phyloP scores from a whole-genome alignment of 2,888 invertebrate species.

The Dioctria rufipes region DNA sequence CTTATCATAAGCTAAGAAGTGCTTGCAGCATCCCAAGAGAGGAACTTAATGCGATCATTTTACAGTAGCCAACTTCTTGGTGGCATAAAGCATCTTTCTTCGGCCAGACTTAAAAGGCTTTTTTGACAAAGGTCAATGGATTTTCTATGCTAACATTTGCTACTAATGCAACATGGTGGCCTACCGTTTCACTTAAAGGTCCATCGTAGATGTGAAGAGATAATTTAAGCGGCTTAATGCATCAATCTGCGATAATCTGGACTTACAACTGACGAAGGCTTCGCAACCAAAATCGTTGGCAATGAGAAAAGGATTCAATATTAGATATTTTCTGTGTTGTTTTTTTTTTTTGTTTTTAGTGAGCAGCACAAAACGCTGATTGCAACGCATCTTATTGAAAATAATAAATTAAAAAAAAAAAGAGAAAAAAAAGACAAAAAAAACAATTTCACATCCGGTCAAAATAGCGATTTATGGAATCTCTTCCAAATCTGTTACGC shows the following conservation, averaged over 20 bases:
- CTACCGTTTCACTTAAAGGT: background rate
- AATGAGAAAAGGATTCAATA: too few species aligned
- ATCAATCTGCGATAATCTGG: background rate
- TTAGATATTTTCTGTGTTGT: too few species aligned
- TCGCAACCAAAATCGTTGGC: background rate
- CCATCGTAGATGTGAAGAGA: background rate
- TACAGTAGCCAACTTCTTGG: background rate
- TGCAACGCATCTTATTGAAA: background rate
- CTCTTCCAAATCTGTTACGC: background rate
- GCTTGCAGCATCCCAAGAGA: background rate
- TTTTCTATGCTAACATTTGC: background rate
- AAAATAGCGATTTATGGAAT: background rate
- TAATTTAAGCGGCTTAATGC: background rate
- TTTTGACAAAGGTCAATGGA: conserved; percentile 6
- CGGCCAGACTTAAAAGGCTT: background rate
- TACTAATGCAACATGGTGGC: background rate
- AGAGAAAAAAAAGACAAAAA: too few species aligned
- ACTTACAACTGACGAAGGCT: background rate
- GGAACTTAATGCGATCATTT: background rate
- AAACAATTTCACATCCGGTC: conserved; percentile 21
- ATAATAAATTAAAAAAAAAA: background rate
- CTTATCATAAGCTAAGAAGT: background rate
- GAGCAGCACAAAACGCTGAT: too few species aligned
- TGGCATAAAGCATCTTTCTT: background rate
- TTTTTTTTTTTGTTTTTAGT: too few species aligned